Conservation (phyloP, 2,113 vertebrate genomes). For the Rhinopithecus roxellana region DNA sequence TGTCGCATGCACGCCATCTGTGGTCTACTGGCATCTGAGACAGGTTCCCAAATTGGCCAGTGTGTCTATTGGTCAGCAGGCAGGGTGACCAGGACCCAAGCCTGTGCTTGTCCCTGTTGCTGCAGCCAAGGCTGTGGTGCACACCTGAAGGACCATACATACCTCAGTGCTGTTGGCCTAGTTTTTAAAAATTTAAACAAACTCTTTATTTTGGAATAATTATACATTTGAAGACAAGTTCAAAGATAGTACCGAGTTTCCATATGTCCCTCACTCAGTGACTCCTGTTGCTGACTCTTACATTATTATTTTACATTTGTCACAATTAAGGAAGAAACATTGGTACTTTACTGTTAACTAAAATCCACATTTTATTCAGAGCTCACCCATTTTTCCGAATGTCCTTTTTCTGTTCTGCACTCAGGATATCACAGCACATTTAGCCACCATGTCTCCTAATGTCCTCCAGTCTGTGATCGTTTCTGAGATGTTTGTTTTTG, state of each 20-base stretch:
- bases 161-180: fast-evolving
- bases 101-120: background rate
- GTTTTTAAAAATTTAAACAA: background rate
- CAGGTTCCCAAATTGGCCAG: background rate
- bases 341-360: background rate
- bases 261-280: no score
- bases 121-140: fast-evolving
- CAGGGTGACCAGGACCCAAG: background rate
- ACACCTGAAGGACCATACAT: fast-evolving
- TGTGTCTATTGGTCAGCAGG: background rate
- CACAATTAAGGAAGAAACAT: background rate
- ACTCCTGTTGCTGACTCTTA: background rate
- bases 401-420: background rate
- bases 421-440: background rate
- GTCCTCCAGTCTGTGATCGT: background rate
- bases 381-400: background rate
- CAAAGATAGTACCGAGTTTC: background rate
- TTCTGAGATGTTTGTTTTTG: background rate
- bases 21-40: conserved; percentile 23
- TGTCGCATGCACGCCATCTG: conserved; percentile 43
- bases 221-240: background rate
- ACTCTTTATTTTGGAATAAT: background rate
- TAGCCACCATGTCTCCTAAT: background rate
- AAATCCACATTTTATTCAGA: background rate
- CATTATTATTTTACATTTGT: background rate